Evolutionary conservation across 2,888 invertebrate species (phyloP).

Genomic region (Metallyticus violacea): DNA sequence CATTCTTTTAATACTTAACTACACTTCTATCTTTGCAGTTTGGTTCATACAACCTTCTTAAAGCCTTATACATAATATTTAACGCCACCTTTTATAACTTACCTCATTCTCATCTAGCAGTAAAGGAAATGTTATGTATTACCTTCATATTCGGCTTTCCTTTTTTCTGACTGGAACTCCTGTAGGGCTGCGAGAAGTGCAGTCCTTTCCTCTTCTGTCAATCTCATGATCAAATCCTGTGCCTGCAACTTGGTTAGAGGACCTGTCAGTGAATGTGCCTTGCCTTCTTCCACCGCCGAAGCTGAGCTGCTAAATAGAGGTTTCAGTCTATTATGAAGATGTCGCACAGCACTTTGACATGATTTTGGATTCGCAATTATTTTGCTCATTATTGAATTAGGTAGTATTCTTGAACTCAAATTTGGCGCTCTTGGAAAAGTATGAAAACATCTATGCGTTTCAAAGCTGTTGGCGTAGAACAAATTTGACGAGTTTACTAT

Average conservation of each 20-base stretch:
- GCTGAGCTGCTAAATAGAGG: neutral
- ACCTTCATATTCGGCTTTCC: constrained; percentile 80
- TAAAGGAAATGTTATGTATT: constrained; percentile 32
- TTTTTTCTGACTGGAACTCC: constrained; percentile 69
- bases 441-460: neutral
- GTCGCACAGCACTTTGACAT: neutral
- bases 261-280: constrained; percentile 31
- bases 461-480: neutral
- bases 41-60: no score
- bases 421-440: constrained; percentile 13
- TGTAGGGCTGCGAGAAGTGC: constrained; percentile 66
- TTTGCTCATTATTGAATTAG: neutral
- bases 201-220: constrained; percentile 70
- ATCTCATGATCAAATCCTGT: constrained; percentile 66
- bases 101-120: neutral
- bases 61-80: no score
- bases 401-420: neutral
- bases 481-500: neutral
- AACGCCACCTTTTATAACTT: no score
- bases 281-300: neutral
- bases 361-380: neutral
- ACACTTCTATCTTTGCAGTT: no score
- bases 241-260: constrained; percentile 67
- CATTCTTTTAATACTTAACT: no score
- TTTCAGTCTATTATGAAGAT: neutral